Evolutionary conservation across 2,797 vertebrate genomes (phyloP).

Genomic region (Melanotaenia nigrans): DNA sequence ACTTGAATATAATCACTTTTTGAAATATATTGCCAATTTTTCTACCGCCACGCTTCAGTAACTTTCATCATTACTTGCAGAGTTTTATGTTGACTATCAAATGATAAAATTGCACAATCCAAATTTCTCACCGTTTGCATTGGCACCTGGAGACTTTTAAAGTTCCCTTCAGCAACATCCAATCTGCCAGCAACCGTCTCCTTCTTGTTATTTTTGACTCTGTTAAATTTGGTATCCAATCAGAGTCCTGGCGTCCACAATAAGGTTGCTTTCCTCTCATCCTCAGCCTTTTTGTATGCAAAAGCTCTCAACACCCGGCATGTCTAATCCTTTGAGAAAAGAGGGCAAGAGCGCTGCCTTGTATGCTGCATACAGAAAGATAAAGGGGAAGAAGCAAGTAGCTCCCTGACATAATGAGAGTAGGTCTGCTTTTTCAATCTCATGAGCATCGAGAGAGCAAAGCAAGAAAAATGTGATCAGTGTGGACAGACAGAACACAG

Average conservation of each 20-base stretch:
- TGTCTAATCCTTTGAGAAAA: slow-evolving; percentile 69
- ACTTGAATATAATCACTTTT: neutral
- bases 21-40: neutral
- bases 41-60: neutral
- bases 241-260: slow-evolving; percentile 39
- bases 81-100: slow-evolving; percentile 18
- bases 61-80: neutral
- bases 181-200: neutral
- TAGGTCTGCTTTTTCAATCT: slow-evolving; percentile 51
- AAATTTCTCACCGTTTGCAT: slow-evolving; percentile 26
- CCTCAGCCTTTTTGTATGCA: slow-evolving; percentile 58
- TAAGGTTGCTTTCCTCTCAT: slow-evolving; percentile 59
- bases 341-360: slow-evolving; percentile 41
- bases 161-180: slow-evolving; percentile 1
- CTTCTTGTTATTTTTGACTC: slow-evolving; percentile 26
- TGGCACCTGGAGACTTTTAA: slow-evolving; percentile 2
- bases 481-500: slow-evolving; percentile 36
- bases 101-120: slow-evolving; percentile 26
- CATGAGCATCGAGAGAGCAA: slow-evolving; percentile 48
- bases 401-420: slow-evolving; percentile 55
- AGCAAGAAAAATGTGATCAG: slow-evolving; percentile 36
- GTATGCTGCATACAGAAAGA: slow-evolving; percentile 57
- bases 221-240: slow-evolving; percentile 38
- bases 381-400: slow-evolving; percentile 50
- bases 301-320: slow-evolving; percentile 59